Evolutionary conservation across 2,113 vertebrate species (phyloP), one percentile per base, ranked within the genome.

Genomic region (Nothoprocta perdicaria): DNA sequence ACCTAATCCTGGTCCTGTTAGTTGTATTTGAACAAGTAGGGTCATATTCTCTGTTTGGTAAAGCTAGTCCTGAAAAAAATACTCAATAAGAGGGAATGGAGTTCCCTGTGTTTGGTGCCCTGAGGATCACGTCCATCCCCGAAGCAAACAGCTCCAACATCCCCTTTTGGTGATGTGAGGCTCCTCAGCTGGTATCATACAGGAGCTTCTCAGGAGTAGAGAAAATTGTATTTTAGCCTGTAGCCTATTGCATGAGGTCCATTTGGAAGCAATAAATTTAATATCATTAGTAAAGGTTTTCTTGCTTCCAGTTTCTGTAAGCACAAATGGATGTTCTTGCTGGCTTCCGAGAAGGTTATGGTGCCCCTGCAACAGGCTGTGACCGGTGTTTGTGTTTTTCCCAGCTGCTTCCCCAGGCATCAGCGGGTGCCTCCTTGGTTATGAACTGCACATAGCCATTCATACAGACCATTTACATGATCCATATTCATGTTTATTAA

Each of bases 301-400:
- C 45, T 87, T 78, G 27, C 14, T 72, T 78, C 27, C 16, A 57
- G 3, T 15, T 22, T 35, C 27, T 9, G 3, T 33, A 68, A 73
- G 61, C 35, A 21, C 7, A 57, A 65, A 19, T 22, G 23, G 23
- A 7, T 65, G 40, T 2, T 72, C 4, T 81, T 57, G 18, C 7
- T 84, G 53, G 35, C 38, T 31, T 45, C 31, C 57, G 43, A 31
- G 57, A 75, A 61, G 0, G 13, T 14, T 26, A 1, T 8, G 88
- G 84, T 77, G 68, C 13, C 24, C 57, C 0, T 0, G 6, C 29
- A 68, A 40, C 22, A 60, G 0, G 52, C 5, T 31, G 12, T 38
- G 17, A 33, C 11, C 6, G 12, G 9, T 58, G 26, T 62, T 48
- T 26, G 2, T 2, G 7, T 55, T 58, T 88, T 82, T 93, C 87